phyloP scores from a whole-genome alignment of 1,140 invertebrate species.

The Lepidostoma basale region DNA sequence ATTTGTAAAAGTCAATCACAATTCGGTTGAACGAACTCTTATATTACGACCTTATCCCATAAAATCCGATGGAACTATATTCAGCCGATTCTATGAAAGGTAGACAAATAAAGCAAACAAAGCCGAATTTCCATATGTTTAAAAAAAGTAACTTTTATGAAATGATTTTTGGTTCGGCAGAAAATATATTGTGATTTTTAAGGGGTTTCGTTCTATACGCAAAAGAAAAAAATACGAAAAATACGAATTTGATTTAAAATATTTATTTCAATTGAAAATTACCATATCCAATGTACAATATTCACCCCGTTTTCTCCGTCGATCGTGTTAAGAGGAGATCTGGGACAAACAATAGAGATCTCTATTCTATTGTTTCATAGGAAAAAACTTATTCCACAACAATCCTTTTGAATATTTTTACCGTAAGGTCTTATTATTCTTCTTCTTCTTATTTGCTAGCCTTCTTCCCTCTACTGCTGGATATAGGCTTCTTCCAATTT shows the following conservation, averaged over 20 bases:
- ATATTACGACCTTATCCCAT: too few species aligned
- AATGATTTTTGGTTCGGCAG: conserved; percentile 37
- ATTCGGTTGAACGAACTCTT: too few species aligned
- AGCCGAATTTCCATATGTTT: conserved; percentile 45
- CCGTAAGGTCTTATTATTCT: too few species aligned
- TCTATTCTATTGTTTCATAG: conserved; percentile 3
- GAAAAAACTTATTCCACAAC: too few species aligned
- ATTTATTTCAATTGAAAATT: conserved; percentile 39
- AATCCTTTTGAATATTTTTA: too few species aligned
- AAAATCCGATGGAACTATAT: neutral
- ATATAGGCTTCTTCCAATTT: too few species aligned
- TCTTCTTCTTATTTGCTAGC: too few species aligned
- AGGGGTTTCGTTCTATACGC: conserved; percentile 18
- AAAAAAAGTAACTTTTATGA: conserved; percentile 42
- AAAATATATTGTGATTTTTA: conserved; percentile 30
- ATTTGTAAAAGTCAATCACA: too few species aligned
- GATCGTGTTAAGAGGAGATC: neutral
- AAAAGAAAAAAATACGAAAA: conserved; percentile 33
- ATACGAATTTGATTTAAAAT: conserved; percentile 38
- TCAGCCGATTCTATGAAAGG: too few species aligned
- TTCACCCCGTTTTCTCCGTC: conserved; percentile 5
- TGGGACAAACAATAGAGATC: conserved; percentile 5
- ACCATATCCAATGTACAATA: conserved; percentile 31
- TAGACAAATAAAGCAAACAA: conserved; percentile 43
- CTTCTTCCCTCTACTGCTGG: too few species aligned